A percentile compares a stretch with the other conserved stretches of the same genome.
phyloP scores from a whole-genome alignment of 2,888 invertebrate genomes.

The Uropetala carovei region DNA sequence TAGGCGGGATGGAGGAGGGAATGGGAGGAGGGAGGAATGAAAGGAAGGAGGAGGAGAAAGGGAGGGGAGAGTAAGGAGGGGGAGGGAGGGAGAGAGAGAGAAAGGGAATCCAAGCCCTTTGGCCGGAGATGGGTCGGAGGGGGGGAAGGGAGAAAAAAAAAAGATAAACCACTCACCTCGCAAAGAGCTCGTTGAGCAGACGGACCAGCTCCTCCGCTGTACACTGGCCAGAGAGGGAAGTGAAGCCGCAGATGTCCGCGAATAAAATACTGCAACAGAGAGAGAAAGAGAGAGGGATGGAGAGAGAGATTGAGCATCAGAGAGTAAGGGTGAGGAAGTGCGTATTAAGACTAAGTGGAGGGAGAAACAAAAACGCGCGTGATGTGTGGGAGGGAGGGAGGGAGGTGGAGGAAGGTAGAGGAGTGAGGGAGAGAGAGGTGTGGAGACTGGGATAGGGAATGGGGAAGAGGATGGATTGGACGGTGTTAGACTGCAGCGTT shows the following conservation, averaged over 20 bases:
- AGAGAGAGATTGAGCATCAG: not conserved
- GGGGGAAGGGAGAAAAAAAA: not conserved
- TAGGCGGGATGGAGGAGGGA: not conserved
- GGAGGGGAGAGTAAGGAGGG: not conserved
- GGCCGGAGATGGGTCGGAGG: not conserved
- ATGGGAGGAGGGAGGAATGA: not conserved
- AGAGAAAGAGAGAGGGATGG: constrained; percentile 64
- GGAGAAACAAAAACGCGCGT: not conserved
- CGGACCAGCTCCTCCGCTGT: constrained; percentile 94
- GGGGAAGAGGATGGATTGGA: not conserved
- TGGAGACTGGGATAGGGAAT: not conserved
- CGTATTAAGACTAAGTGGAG: not conserved
- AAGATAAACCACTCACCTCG: constrained; percentile 81
- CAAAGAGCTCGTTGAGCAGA: constrained; percentile 92
- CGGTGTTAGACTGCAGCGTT: too few relatives aligned
- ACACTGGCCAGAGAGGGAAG: constrained; percentile 93
- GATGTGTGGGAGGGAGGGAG: not conserved
- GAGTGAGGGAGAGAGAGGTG: not conserved
- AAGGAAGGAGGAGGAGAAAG: not conserved
- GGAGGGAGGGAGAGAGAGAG: not conserved
- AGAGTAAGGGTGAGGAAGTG: too few relatives aligned
- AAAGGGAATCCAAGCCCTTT: not conserved
- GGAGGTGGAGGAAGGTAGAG: not conserved
- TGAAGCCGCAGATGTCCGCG: constrained; percentile 96
- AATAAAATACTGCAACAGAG: constrained; percentile 86